phyloP scores from a whole-genome alignment of 2,888 invertebrate species.

The Xylocampa areola region DNA sequence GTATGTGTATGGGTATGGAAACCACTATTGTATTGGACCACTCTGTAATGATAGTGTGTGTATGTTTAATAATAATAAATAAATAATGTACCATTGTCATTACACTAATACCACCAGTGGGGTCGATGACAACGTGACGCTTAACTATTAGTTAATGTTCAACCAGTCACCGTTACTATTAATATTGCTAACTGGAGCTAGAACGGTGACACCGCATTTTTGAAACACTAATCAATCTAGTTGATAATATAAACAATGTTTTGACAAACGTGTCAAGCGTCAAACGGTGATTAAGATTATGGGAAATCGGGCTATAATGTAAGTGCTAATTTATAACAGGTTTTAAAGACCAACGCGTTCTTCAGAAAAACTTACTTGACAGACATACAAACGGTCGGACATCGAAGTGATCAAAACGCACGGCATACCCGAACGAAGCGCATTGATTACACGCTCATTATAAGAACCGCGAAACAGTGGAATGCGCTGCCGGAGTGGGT shows the following conservation, averaged over 20 bases:
- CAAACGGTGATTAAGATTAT: slow-evolving; percentile 40
- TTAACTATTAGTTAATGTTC: slow-evolving; percentile 52
- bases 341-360: too few species aligned
- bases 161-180: slow-evolving; percentile 54
- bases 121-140: slow-evolving; percentile 47
- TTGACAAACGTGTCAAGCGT: slow-evolving; percentile 43
- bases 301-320: slow-evolving; percentile 1
- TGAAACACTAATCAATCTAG: slow-evolving; percentile 48
- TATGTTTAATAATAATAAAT: too few species aligned
- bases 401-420: too few species aligned
- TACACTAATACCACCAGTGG: slow-evolving; percentile 21
- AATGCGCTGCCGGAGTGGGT: too few species aligned
- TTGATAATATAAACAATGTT: slow-evolving; percentile 51
- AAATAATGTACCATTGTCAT: slow-evolving; percentile 28
- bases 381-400: too few species aligned
- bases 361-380: too few species aligned
- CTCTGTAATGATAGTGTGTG: too few species aligned
- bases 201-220: slow-evolving; percentile 47
- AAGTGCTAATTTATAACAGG: slow-evolving; percentile 27
- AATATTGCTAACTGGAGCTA: slow-evolving; percentile 39
- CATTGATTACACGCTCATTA: too few species aligned
- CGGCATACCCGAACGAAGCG: too few species aligned
- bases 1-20: too few species aligned
- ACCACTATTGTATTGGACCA: too few species aligned
- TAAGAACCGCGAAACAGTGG: too few species aligned